Conservation (phyloP, 1,140 invertebrate genomes). For the Chrysomallon squamiferum region DNA sequence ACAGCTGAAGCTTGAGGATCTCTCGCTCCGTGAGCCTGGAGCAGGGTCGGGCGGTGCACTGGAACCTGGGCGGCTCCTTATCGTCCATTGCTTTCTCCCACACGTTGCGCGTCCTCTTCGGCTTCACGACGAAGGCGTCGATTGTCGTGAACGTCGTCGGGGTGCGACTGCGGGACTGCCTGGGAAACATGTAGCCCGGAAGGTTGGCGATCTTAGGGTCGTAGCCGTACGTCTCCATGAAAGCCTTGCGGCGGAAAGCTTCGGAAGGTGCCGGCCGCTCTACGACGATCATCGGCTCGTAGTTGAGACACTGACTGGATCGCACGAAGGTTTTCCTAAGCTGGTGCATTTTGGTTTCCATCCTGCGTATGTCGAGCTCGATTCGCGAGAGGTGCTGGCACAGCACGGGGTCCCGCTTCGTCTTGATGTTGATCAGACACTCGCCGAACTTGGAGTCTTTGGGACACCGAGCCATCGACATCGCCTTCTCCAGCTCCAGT, state of each 20-base stretch:
- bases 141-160: constrained; percentile 50
- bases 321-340: constrained; percentile 42
- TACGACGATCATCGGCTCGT: constrained; percentile 49
- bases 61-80: constrained; percentile 36
- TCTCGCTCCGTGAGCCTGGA: constrained; percentile 36
- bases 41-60: constrained; percentile 40
- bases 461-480: constrained; percentile 36
- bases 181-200: constrained; percentile 44
- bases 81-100: constrained; percentile 39
- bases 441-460: constrained; percentile 43
- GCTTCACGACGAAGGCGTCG: constrained; percentile 46
- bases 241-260: not conserved
- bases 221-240: constrained; percentile 20
- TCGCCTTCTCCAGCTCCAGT: constrained; percentile 38
- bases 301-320: constrained; percentile 36
- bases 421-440: constrained; percentile 38
- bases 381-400: constrained; percentile 28
- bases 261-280: constrained; percentile 36
- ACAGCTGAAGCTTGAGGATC: constrained; percentile 32
- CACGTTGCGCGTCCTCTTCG: constrained; percentile 45
- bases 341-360: constrained; percentile 30
- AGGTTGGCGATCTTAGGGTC: constrained; percentile 17
- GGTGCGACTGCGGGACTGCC: constrained; percentile 34
- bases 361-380: constrained; percentile 33
- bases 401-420: constrained; percentile 38